Evolutionary conservation across 2,113 vertebrate species (phyloP).

Genomic region (Notarius lentiginosus): DNA sequence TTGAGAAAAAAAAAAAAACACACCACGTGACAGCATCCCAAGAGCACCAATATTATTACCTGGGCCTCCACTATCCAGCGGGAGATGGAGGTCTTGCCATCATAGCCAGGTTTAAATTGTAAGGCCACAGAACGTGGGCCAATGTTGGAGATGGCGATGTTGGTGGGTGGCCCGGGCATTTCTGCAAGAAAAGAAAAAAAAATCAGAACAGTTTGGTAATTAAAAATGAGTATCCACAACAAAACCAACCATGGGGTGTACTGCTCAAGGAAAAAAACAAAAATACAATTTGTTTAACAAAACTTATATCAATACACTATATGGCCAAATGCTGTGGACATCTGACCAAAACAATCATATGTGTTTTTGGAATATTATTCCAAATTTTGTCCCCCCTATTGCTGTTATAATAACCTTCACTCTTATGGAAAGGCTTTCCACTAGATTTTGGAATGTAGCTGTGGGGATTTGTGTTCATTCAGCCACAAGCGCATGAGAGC

Average conservation of each 20-base stretch:
- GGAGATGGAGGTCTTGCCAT: slow-evolving; percentile 97
- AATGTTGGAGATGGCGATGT: slow-evolving; percentile 94
- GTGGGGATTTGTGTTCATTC: neutral
- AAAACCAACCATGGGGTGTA: neutral
- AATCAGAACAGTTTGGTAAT: neutral
- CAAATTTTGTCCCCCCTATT: neutral
- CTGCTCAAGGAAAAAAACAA: neutral
- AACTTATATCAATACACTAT: neutral
- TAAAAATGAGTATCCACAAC: neutral
- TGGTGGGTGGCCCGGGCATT: slow-evolving; percentile 90
- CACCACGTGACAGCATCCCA: neutral
- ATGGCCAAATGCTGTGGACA: neutral
- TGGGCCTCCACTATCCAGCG: slow-evolving; percentile 95
- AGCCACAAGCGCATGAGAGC: neutral
- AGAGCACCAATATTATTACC: slow-evolving; percentile 66
- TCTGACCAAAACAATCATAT: neutral
- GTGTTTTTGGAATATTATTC: neutral
- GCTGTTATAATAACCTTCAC: neutral
- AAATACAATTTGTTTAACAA: neutral
- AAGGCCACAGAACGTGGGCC: slow-evolving; percentile 88
- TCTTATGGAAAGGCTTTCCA: neutral
- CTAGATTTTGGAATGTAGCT: neutral
- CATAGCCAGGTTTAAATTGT: slow-evolving; percentile 93
- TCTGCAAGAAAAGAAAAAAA: slow-evolving; percentile 70
- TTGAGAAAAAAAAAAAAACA: neutral